Conservation (phyloP, 2,888 invertebrate species). For the Eupithecia pulchellata region DNA sequence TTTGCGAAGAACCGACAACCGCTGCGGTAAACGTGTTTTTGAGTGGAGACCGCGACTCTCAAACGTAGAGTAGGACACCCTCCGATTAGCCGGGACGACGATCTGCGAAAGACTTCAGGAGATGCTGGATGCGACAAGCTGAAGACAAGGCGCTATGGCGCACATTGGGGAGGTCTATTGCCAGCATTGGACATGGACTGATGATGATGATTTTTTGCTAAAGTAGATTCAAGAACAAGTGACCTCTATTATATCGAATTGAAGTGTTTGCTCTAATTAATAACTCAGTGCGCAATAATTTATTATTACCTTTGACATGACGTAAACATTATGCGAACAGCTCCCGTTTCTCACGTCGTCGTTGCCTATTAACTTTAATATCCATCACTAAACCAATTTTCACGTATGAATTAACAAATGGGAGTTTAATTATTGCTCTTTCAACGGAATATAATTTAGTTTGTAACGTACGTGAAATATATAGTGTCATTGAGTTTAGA, state of each 20-base stretch:
- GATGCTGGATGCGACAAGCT: too few species aligned
- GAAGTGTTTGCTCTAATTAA: neutral
- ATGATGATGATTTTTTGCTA: too few species aligned
- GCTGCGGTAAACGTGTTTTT: too few species aligned
- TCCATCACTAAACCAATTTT: conserved; percentile 52
- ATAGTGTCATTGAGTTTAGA: neutral
- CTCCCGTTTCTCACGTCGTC: conserved; percentile 37
- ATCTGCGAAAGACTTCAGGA: too few species aligned
- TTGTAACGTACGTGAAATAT: conserved; percentile 11
- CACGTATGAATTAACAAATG: conserved; percentile 43
- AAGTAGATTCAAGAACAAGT: too few species aligned
- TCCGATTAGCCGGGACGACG: too few species aligned
- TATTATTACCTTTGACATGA: conserved; percentile 9
- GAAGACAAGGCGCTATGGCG: too few species aligned
- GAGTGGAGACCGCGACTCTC: too few species aligned
- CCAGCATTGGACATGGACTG: too few species aligned
- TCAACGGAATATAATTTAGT: conserved; percentile 39
- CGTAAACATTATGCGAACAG: neutral
- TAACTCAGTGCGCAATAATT: neutral
- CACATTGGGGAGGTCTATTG: too few species aligned
- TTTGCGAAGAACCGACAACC: too few species aligned
- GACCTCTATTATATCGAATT: neutral
- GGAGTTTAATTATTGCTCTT: conserved; percentile 36
- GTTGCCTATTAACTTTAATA: conserved; percentile 55
- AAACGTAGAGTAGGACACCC: too few species aligned